A percentile compares a stretch with the other conserved stretches of the same genome.
These are phyloP conservation scores for Nautilus pompilius DNA, from an alignment of 1,140 invertebrate genomes.

Conservation along the genomic window DNA sequence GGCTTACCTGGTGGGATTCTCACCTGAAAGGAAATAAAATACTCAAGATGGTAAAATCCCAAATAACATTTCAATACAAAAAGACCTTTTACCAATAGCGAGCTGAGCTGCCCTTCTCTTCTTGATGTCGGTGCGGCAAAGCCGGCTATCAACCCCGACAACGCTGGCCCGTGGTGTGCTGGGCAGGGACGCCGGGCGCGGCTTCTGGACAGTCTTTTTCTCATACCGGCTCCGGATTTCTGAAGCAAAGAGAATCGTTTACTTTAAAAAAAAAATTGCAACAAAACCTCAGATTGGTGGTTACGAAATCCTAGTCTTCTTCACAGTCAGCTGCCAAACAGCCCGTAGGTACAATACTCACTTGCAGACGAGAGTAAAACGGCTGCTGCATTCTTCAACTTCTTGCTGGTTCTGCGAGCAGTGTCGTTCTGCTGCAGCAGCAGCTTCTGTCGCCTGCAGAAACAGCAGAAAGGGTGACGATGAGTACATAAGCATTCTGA, in stretches of 20 bases:
- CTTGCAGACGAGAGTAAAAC: conserved; percentile 39
- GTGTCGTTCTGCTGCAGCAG: conserved; percentile 20
- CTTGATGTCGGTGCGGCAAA: conserved; percentile 13
- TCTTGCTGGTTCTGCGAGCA: conserved; percentile 26
- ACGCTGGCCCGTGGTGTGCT: conserved; percentile 9
- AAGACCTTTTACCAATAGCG: conserved; percentile 29
- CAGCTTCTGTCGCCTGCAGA: conserved; percentile 27
- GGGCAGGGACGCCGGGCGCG: conserved; percentile 1
- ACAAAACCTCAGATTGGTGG: not conserved
- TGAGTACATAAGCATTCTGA: too few relatives aligned
- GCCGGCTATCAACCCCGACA: conserved; percentile 7
- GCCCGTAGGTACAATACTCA: conserved; percentile 20
- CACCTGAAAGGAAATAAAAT: too few relatives aligned
- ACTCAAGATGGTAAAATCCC: too few relatives aligned
- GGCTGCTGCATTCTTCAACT: conserved; percentile 36
- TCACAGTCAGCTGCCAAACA: not conserved
- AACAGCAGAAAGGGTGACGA: too few relatives aligned
- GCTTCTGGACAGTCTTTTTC: conserved; percentile 12
- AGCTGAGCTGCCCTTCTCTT: conserved; percentile 22
- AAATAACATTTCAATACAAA: too few relatives aligned
- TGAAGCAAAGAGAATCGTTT: conserved; percentile 23
- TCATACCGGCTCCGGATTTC: conserved; percentile 27
- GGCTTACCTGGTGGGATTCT: too few relatives aligned
- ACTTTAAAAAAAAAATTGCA: conserved; percentile 20
- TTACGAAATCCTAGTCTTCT: not conserved